Evolutionary conservation across 2,797 vertebrate species (phyloP), one percentile per base, ranked within the genome.

Genomic region (Macrochelys suwanniensis): DNA sequence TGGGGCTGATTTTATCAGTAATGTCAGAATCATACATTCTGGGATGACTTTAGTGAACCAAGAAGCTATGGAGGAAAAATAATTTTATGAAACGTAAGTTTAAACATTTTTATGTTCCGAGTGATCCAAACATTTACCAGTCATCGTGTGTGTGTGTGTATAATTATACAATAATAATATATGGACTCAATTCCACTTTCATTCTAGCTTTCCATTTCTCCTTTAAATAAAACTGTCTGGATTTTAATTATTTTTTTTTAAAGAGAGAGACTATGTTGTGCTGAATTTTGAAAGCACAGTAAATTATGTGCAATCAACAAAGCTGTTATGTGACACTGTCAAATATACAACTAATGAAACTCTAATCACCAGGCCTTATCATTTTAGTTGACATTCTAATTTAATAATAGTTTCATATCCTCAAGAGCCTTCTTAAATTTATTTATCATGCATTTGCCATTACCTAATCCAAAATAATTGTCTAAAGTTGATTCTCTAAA

Each of bases 371-470:
- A 88, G 83, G 95, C 92, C 81, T 96, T 96, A 95, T 65, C 13
- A 93, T 96, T 98, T 95, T 94, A 96, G 94, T 93, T 93, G 95
- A 98, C 82, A 78, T 96, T 96, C 53, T 98, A 97, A 98, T 98
- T 97, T 97, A 98, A 96, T 98, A 97, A 94, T 96, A 90, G 51
- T 92, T 96, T 87, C 50, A 21, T 96, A 96, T 93, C 21, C 96
- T 81, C 85, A 85, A 50, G 65, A 88, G 89, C 80, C 57, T 97
- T 96, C 88, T 94, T 92, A 50, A 80, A 93, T 87, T 96, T 95
- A 93, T 93, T 97, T 97, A 86, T 92, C 94, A 90, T 57, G 94
- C 59, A 95, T 85, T 96, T 98, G 97, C 77, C 93, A 97, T 97
- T 97, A 97, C 92, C 95, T 97, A 96, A 95, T 95, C 83, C 84